Percentiles rank a stretch among this genome's conserved stretches.
Evolutionary conservation across 2,797 vertebrate species (phyloP).

Genomic region (Sitta carolinensis): DNA sequence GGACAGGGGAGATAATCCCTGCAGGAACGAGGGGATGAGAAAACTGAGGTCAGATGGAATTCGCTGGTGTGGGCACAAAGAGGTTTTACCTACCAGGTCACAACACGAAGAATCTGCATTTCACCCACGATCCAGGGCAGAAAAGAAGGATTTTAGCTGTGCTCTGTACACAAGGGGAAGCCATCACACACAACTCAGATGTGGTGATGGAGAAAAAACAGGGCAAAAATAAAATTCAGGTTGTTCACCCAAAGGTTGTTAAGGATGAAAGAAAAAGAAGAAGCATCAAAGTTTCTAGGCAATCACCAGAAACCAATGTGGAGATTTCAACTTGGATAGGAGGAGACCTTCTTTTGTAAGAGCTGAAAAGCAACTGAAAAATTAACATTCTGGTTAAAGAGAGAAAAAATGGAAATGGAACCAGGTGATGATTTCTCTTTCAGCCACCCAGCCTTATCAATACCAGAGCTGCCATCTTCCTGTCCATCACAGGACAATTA

Average conservation of each 20-base stretch:
- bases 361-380: not conserved
- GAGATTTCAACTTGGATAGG: not conserved
- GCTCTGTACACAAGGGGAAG: not conserved
- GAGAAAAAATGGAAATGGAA: not conserved
- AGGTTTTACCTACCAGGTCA: not conserved
- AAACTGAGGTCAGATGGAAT: not conserved
- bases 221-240: not conserved
- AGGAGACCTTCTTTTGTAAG: not conserved
- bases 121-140: not conserved
- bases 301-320: not conserved
- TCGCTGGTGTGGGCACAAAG: not conserved
- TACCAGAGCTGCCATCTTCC: not conserved
- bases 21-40: not conserved
- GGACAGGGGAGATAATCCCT: not conserved
- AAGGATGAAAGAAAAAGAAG: not conserved
- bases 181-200: not conserved
- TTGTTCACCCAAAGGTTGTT: not conserved
- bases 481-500: not conserved
- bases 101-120: not conserved
- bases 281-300: not conserved
- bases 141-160: not conserved
- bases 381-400: not conserved
- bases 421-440: not conserved
- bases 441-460: not conserved
- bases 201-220: not conserved